Base-by-base conservation (phyloP, 30 jellyfish, hydroid and myxozoan genomes). In the Hydractinia echinata region DNA sequence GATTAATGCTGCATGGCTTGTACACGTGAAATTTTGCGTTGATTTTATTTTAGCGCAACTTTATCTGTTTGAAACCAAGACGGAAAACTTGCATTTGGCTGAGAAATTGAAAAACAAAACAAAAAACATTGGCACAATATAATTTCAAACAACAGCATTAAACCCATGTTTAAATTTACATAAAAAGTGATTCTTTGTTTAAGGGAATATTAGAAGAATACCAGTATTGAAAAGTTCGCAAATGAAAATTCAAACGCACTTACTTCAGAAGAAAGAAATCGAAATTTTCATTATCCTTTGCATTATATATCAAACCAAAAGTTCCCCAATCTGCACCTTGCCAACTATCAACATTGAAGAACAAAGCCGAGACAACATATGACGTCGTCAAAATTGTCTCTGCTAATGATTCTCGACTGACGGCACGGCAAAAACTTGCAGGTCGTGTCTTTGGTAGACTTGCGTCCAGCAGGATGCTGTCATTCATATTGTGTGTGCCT, bases 341-440 rank as follows among this genome's bases (percentile, higher is more conserved):
- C 96, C 96, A 88, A 69, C 96, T 88, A 20, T 83, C 91, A n/a
- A 88, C 82, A 72, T 82, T 82, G 68, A 81, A 39, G 58, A 88
- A 61, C 44, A 21, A 68, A 49, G 86, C 93, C 55, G 84, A 61
- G 5, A 88, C 83, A 3, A 50, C 11, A 44, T 88, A 88, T 39
- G 72, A 30, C 49, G 61, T 58, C 44, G 2, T 30, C 44, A 2
- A 30, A 19, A 86, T 49, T 5, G 51, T 10, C 13, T 78, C n/a
- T 51, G n/a, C n/a, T 19, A 56, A 50, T 7, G 5, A 44, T 69
- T 39, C 66, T 81, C 82, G 52, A 49, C 73, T 60, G 71, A 81
- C 48, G 15, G 94, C 93, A 20, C 82, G 30, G 73, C 93, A 82
- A 90, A 86, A 81, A 61, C 86, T 84, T 51, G 82, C 61, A 7